phyloP scores from a whole-genome alignment of 2,888 invertebrate species.

The Iphiclides podalirius region DNA sequence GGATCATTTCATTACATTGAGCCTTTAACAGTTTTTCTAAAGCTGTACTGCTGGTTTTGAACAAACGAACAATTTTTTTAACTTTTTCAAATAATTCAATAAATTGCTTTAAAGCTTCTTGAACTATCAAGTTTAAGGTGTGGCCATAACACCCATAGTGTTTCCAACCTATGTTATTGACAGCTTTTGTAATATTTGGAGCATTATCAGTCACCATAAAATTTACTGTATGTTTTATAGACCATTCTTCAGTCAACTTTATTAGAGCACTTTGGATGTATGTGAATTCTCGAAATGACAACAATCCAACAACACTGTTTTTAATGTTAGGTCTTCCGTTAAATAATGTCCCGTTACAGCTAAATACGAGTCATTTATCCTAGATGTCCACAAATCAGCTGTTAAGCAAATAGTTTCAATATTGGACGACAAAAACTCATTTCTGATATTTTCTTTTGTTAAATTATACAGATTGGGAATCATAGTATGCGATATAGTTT shows the following conservation, averaged over 20 bases:
- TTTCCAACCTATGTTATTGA: constrained; percentile 25
- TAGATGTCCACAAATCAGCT: too few relatives aligned
- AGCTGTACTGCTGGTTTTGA: constrained; percentile 27
- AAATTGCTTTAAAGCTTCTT: constrained; percentile 24
- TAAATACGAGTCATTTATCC: too few relatives aligned
- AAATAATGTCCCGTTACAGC: too few relatives aligned
- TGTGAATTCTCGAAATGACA: constrained; percentile 29
- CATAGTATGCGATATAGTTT: constrained; percentile 13
- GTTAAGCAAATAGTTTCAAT: too few relatives aligned
- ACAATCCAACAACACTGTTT: too few relatives aligned
- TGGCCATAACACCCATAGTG: too few relatives aligned
- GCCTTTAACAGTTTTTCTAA: constrained; percentile 23
- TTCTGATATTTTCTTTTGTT: too few relatives aligned
- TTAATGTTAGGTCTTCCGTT: too few relatives aligned
- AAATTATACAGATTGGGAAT: constrained; percentile 2
- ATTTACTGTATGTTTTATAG: constrained; percentile 31
- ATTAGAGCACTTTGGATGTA: constrained; percentile 28
- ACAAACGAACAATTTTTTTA: constrained; percentile 25
- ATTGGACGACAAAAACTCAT: too few relatives aligned
- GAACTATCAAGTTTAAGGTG: constrained; percentile 31
- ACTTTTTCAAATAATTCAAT: too few relatives aligned
- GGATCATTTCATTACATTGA: constrained; percentile 21
- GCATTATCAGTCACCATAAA: too few relatives aligned
- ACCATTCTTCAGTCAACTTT: constrained; percentile 22
- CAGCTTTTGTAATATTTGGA: constrained; percentile 31